phyloP scores from a whole-genome alignment of 1,140 invertebrate species.

The Camponotus pennsylvanicus region DNA sequence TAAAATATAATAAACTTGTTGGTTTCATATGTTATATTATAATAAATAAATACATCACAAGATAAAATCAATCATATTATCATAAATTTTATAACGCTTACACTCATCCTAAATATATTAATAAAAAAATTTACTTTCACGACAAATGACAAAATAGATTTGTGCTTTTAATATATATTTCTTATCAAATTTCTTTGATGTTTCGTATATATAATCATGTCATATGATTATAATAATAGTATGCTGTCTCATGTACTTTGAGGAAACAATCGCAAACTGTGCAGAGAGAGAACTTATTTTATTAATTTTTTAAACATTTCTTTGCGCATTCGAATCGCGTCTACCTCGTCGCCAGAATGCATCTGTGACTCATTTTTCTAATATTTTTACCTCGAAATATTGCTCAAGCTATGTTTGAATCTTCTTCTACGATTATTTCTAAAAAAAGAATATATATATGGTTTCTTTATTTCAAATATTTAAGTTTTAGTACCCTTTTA shows the following conservation, averaged over 20 bases:
- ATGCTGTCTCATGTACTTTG: neutral
- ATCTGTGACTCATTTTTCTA: neutral
- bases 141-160: neutral
- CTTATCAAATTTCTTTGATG: neutral
- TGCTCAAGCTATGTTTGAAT: neutral
- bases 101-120: neutral
- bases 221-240: neutral
- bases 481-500: neutral
- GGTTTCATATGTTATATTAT: neutral
- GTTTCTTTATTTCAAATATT: neutral
- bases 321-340: conserved; percentile 18
- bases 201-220: neutral
- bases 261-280: conserved; percentile 1
- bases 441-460: no score
- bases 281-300: neutral
- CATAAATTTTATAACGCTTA: neutral
- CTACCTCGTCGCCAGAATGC: neutral
- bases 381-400: conserved; percentile 1
- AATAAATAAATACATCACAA: neutral
- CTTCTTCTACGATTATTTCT: neutral
- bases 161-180: neutral
- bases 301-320: conserved; percentile 13
- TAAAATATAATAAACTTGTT: neutral
- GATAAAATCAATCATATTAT: neutral
- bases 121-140: neutral